Conservation (phyloP, 1,140 invertebrate species). For the Drosophila watanabei region DNA sequence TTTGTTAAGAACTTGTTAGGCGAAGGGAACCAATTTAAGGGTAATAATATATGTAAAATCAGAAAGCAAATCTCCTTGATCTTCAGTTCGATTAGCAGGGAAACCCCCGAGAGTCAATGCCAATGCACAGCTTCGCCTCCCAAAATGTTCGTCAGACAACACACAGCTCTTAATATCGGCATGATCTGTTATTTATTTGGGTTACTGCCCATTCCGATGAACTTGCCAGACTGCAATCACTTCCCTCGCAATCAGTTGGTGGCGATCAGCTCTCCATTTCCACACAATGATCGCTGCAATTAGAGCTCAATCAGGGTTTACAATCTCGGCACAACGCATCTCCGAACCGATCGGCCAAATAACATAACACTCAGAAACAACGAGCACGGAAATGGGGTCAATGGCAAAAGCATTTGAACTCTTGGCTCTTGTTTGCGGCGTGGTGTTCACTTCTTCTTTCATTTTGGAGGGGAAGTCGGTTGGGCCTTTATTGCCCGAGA, state of each 20-base stretch:
- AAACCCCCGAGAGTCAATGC: slow-evolving; percentile 36
- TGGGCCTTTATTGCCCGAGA: slow-evolving; percentile 18
- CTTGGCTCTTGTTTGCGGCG: slow-evolving; percentile 42
- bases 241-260: slow-evolving; percentile 49
- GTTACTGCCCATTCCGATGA: slow-evolving; percentile 45
- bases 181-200: slow-evolving; percentile 22
- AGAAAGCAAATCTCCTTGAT: slow-evolving; percentile 27
- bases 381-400: slow-evolving; percentile 62
- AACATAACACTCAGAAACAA: slow-evolving; percentile 15
- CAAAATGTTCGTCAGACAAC: slow-evolving; percentile 24
- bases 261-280: slow-evolving; percentile 39
- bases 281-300: slow-evolving; percentile 59
- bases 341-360: slow-evolving; percentile 24
- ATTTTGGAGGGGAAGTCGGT: slow-evolving; percentile 29
- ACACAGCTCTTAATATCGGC: slow-evolving; percentile 28
- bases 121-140: slow-evolving; percentile 11
- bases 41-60: neutral
- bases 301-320: slow-evolving; percentile 49
- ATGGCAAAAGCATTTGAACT: slow-evolving; percentile 82
- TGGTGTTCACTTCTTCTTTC: slow-evolving; percentile 11
- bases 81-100: slow-evolving; percentile 6
- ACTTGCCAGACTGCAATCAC: slow-evolving; percentile 50
- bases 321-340: slow-evolving; percentile 30
- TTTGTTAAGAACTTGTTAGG: neutral
- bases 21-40: neutral